Percentiles rank a stretch among this genome's conserved stretches.
These are phyloP conservation scores for Monarcha castaneiventris DNA, from an alignment of 2,113 vertebrate species.

Conservation along the genomic window DNA sequence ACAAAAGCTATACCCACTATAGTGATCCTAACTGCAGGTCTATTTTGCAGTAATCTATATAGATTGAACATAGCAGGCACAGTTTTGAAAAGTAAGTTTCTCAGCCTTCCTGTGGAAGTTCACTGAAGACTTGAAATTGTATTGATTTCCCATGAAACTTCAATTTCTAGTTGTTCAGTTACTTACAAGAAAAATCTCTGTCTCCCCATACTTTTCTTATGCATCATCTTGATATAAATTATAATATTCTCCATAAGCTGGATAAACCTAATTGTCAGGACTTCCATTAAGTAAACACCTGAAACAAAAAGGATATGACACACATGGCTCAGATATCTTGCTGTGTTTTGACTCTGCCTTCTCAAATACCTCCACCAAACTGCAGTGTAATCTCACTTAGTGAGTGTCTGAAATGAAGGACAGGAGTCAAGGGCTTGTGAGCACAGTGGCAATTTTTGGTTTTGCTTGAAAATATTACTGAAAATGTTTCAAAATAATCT, in stretches of 20 bases:
- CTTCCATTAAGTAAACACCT: neutral
- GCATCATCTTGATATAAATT: neutral
- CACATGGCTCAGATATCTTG: neutral
- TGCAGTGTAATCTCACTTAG: neutral
- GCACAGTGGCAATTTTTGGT: neutral
- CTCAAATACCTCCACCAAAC: neutral
- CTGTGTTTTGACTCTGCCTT: neutral
- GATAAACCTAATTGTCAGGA: neutral
- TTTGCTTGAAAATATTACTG: neutral
- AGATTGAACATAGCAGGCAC: neutral
- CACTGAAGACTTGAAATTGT: neutral
- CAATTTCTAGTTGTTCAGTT: neutral
- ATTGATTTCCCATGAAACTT: neutral
- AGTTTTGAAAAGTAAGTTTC: conserved; percentile 31
- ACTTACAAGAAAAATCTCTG: neutral
- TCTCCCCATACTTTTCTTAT: neutral
- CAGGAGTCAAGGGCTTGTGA: neutral
- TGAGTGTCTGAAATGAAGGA: neutral
- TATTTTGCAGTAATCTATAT: conserved; percentile 19
- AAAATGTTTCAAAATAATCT: neutral
- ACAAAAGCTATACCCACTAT: neutral
- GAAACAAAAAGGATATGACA: neutral
- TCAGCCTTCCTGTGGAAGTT: neutral
- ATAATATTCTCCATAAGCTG: neutral
- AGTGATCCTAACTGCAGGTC: neutral